Evolutionary conservation across 2,888 invertebrate species (phyloP).

Genomic region (Papilio protenor): DNA sequence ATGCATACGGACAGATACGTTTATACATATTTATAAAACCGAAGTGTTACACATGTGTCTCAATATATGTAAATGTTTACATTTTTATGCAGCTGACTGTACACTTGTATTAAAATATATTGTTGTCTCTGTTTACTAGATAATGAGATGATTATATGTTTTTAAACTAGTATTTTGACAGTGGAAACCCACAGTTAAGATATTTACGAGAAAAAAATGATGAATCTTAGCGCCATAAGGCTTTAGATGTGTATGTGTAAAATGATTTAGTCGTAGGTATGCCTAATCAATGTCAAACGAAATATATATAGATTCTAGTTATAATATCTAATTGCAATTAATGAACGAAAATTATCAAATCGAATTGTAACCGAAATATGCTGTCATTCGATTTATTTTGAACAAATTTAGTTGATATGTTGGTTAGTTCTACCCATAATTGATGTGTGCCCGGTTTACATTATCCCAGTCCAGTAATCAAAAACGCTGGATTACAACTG

Average conservation of each 20-base stretch:
- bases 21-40: too few relatives aligned
- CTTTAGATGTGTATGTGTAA: slow-evolving; percentile 30
- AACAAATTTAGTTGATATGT: neutral
- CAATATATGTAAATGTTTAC: too few relatives aligned
- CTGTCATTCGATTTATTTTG: neutral
- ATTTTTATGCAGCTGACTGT: too few relatives aligned
- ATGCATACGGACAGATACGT: too few relatives aligned
- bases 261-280: slow-evolving; percentile 5
- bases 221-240: slow-evolving; percentile 1
- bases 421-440: neutral
- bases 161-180: neutral
- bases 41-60: too few relatives aligned
- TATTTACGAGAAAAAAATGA: neutral
- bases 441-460: neutral
- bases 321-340: slow-evolving; percentile 4
- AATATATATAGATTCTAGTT: neutral
- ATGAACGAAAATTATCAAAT: slow-evolving; percentile 23
- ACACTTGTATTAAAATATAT: neutral
- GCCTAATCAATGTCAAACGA: slow-evolving; percentile 16
- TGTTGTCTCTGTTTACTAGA: neutral
- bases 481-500: neutral
- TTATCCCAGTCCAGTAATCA: too few relatives aligned
- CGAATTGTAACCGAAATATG: neutral
- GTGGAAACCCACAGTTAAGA: slow-evolving; percentile 6
- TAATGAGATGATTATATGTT: neutral